Conservation (phyloP, 1,140 invertebrate genomes). For the Scylla paramamosain region DNA sequence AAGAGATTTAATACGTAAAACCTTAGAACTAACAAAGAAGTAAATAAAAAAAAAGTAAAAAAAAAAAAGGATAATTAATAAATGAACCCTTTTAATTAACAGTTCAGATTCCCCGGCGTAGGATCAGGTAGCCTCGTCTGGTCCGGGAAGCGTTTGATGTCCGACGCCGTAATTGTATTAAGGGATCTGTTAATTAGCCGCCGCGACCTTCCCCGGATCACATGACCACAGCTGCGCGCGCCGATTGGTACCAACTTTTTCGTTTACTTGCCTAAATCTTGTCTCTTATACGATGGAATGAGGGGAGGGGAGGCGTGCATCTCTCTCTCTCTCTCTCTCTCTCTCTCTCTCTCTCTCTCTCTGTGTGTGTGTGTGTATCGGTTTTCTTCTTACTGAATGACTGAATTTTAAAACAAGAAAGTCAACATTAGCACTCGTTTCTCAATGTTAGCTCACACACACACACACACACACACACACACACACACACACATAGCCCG, state of each 20-base stretch:
- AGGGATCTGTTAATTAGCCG: conserved; percentile 34
- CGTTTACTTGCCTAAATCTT: too few relatives aligned
- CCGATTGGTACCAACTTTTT: not conserved
- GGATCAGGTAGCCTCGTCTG: not conserved
- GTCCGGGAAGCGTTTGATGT: conserved; percentile 32
- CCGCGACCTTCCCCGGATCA: not conserved
- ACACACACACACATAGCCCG: conserved; percentile 50
- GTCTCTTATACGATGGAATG: too few relatives aligned
- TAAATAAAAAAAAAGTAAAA: too few relatives aligned
- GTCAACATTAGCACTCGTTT: not conserved
- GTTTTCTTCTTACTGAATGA: not conserved
- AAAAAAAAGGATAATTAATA: too few relatives aligned
- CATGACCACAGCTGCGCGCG: not conserved
- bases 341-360: too few relatives aligned
- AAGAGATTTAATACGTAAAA: not conserved
- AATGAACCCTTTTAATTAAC: not conserved
- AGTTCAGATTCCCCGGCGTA: not conserved
- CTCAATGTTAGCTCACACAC: not conserved
- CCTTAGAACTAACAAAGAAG: not conserved
- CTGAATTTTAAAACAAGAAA: not conserved
- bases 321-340: too few relatives aligned
- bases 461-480: conserved; percentile 48
- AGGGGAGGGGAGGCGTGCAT: too few relatives aligned
- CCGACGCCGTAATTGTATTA: not conserved
- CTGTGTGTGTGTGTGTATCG: not conserved